These are phyloP conservation scores for Metopolophium dirhodum DNA, from an alignment of 1,140 invertebrate genomes.

Conservation along the genomic window DNA sequence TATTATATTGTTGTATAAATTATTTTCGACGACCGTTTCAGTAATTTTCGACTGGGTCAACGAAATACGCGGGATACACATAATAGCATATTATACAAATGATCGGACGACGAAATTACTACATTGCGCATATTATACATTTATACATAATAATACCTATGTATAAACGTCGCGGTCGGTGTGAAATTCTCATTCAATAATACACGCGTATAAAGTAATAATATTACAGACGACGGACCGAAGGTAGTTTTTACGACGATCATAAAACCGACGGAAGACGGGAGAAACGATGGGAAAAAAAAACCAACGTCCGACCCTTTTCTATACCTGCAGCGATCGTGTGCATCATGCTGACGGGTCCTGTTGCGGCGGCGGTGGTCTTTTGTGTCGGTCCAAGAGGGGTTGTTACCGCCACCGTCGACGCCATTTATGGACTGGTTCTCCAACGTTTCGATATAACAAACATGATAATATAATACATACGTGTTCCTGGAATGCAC, in stretches of 20 bases:
- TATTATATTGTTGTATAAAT: no score
- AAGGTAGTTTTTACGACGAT: neutral
- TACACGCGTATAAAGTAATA: neutral
- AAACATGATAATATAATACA: neutral
- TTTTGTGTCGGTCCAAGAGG: conserved; percentile 22
- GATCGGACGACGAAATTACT: no score
- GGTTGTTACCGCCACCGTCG: neutral
- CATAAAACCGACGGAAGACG: neutral
- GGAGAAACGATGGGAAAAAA: neutral
- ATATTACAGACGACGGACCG: neutral
- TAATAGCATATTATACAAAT: no score
- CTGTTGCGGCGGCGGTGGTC: neutral
- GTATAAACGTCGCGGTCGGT: neutral
- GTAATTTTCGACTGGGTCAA: no score
- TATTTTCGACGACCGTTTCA: no score
- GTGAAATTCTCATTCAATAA: neutral
- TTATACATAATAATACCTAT: neutral
- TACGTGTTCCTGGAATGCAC: neutral
- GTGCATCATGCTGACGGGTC: neutral
- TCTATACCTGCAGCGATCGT: neutral
- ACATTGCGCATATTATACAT: neutral
- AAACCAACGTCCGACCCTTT: neutral
- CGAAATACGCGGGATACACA: no score
- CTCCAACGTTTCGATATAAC: neutral
- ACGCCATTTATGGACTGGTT: neutral